Evolutionary conservation across 2,113 vertebrate genomes (phyloP), one percentile per base, ranked within the genome.

Genomic region (Oncorhynchus gorbuscha): DNA sequence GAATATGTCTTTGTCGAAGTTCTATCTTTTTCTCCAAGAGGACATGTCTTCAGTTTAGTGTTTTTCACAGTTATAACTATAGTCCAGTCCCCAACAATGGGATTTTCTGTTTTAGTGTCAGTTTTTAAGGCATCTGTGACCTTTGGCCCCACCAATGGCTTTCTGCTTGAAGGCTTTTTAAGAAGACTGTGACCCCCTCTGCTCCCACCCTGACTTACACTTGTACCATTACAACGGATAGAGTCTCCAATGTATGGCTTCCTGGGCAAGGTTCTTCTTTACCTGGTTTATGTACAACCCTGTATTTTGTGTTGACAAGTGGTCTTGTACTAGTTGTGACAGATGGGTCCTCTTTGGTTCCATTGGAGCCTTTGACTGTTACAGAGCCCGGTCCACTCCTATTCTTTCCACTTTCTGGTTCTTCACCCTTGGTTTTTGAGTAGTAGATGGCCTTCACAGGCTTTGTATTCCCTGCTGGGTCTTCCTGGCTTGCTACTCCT

Each of bases 141-240:
- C 61, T 76, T 75, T 59, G 75, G 77, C 24, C 61, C 61, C 16
- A 18, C 51, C 22, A 39, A 11, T 26, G 81, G 76, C 12, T 28
- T 64, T 22, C 62, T 48, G 5, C n/a, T 48, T 24, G 3, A 12
- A 1, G 20, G 51, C 59, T 72, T 89, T 62, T 76, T 89, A 6
- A 78, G 22, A 72, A 72, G 62, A 24, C 69, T 71, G 5, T 49
- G 62, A 18, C 74, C 66, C 51, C 74, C 2, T 12, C 8, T 76
- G 62, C 62, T 73, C 3, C 14, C 11, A 51, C 78, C 81, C 5
- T 75, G 35, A 3, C 39, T 65, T 6, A 39, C 26, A 82, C 82
- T 88, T n/a, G 83, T 90, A 49, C 49, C 20, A 64, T 91, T 90
- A 1, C 79, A 69, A 65, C 59, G 75, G 3, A 35, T n/a, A 4